Percentiles rank a stretch among this genome's conserved stretches.
These are phyloP conservation scores for Rhadina sibilatrix DNA, from an alignment of 2,113 vertebrate species.

Conservation along the genomic window DNA sequence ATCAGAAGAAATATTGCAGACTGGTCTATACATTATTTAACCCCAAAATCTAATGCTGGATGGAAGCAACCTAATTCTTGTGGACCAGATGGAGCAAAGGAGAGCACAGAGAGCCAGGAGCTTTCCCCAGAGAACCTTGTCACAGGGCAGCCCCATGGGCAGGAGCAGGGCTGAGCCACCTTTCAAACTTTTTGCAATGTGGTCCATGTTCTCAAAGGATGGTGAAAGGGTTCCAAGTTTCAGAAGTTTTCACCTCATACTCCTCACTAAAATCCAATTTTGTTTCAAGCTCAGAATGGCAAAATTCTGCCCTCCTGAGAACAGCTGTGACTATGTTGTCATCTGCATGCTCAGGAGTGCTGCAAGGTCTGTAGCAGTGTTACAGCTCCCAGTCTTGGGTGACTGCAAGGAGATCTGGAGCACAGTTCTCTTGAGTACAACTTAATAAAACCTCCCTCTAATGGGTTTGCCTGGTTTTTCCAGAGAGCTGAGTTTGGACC, in stretches of 20 bases:
- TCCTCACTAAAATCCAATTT: neutral
- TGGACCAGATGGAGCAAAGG: neutral
- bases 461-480: neutral
- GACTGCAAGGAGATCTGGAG: neutral
- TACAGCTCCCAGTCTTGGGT: neutral
- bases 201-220: neutral
- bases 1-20: neutral
- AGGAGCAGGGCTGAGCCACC: neutral
- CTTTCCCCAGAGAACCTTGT: neutral
- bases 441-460: neutral
- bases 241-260: neutral
- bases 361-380: neutral
- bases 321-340: neutral
- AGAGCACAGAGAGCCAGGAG: neutral
- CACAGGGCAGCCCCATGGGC: fast-evolving
- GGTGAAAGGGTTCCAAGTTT: neutral
- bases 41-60: neutral
- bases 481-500: neutral
- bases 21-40: neutral
- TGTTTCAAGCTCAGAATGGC: neutral
- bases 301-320: neutral
- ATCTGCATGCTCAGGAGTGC: neutral
- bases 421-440: neutral
- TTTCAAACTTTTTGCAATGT: neutral
- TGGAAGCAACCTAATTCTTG: neutral